Percentiles rank a stretch among this genome's conserved stretches.
These are phyloP conservation scores for Acanthisitta chloris DNA, from an alignment of 2,113 vertebrate species.

Conservation along the genomic window DNA sequence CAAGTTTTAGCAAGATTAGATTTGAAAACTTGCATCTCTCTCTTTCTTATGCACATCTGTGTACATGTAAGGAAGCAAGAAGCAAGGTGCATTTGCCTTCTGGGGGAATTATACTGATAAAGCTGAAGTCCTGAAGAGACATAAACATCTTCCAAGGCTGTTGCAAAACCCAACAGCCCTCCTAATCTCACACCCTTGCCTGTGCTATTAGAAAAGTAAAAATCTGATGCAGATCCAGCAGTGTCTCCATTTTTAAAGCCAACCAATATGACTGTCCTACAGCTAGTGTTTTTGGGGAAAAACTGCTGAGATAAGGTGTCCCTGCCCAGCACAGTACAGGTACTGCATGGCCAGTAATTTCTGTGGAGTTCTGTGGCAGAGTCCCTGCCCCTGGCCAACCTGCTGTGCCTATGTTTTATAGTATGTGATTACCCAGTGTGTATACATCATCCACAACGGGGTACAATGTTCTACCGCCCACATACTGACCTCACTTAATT, in stretches of 20 bases:
- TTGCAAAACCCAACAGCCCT: not conserved
- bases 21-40: conserved; percentile 25
- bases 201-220: not conserved
- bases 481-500: not conserved
- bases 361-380: not conserved
- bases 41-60: not conserved
- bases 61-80: not conserved
- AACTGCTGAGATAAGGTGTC: not conserved
- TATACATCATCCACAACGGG: not conserved
- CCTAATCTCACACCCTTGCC: not conserved
- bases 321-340: not conserved
- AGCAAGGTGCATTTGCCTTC: not conserved
- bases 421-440: not conserved
- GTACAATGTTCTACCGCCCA: not conserved
- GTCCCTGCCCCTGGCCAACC: not conserved
- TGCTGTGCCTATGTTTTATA: not conserved
- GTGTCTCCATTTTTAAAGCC: not conserved
- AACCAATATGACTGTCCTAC: not conserved
- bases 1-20: conserved; percentile 47
- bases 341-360: not conserved
- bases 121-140: not conserved
- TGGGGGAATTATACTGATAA: not conserved
- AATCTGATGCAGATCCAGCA: not conserved
- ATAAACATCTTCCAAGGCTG: not conserved
- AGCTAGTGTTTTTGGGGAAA: not conserved